A percentile compares a stretch with the other conserved stretches of the same genome.
These are phyloP conservation scores for Fissipunctia ypsillon DNA, from an alignment of 2,888 invertebrate species.

Conservation along the genomic window DNA sequence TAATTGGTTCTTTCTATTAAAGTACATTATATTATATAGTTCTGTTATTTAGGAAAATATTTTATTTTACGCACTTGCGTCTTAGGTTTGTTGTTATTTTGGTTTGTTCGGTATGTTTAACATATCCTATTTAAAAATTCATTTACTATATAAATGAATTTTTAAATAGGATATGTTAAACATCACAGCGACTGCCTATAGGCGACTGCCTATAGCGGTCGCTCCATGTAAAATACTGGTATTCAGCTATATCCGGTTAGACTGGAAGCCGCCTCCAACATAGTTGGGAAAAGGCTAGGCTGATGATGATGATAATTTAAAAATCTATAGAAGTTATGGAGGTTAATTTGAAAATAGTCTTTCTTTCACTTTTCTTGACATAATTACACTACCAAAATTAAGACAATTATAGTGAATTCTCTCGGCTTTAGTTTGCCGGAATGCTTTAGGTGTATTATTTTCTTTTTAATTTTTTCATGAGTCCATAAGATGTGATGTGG, in stretches of 20 bases:
- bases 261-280: too few species aligned
- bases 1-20: conserved; percentile 35
- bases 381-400: neutral
- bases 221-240: too few species aligned
- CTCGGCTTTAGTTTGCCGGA: neutral
- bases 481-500: conserved; percentile 15
- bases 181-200: too few species aligned
- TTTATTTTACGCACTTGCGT: conserved; percentile 31
- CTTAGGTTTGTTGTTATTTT: conserved; percentile 53
- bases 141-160: too few species aligned
- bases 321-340: conserved; percentile 13
- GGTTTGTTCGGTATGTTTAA: conserved; percentile 30
- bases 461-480: neutral
- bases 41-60: conserved; percentile 43
- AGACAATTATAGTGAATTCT: conserved; percentile 4
- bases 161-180: too few species aligned
- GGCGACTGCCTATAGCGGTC: too few species aligned
- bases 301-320: too few species aligned
- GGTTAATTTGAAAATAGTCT: conserved; percentile 6
- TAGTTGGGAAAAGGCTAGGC: too few species aligned
- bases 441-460: neutral
- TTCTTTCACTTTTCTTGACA: neutral
- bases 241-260: too few species aligned
- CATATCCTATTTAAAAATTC: conserved; percentile 38
- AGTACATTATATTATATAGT: conserved; percentile 18